Evolutionary conservation across 2,797 vertebrate species (phyloP), one percentile per base, ranked within the genome.

Genomic region (Sus cebifrons): DNA sequence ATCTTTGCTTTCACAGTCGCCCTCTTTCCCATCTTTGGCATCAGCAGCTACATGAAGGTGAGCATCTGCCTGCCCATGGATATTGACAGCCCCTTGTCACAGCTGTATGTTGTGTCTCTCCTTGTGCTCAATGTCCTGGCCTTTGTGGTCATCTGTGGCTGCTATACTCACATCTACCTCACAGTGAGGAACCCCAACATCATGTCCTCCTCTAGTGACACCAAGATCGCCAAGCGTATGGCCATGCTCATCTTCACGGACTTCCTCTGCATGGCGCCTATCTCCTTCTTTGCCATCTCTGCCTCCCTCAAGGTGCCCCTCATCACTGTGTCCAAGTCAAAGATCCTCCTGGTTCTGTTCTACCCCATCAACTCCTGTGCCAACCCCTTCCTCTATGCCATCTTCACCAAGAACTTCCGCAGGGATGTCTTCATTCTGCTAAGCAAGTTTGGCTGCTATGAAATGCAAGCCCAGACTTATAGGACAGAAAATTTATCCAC

Each of bases 31-130:
- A 98, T 99, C 6, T 94, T 99, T 1, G 99, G 99, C 40, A 98
- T 99, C 97, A 99, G 99, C 98, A 99, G 99, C 98, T 99, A 99
- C 96, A 98, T 99, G 98, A 99, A 99, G 98, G 99, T 99, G 96
- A 99, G 99, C 97, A 99, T 99, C 98, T 99, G 99, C 91, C 98
- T 99, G n/a, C 99, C 99, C 9, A 99, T 99, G 99, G 99, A 99
- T 32, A 99, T 99, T 82, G 99, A 99, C 94, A 99, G 98, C 0
- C 91, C 97, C 0, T 68, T 97, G 87, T 99, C 99, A 40, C 99
- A 99, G 98, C 97, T 99, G 5, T 99, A 99, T 1, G 98, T 99
- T 9, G 98, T 99, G 85, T 98, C 98, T 44, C 98, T 99, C 15
- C 98, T 99, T 18, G 98, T 99, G 68, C 98, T 99, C 96, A 99